These are phyloP conservation scores for Xestoiulus laeticollis DNA, from an alignment of 2,888 invertebrate genomes.

Conservation along the genomic window DNA sequence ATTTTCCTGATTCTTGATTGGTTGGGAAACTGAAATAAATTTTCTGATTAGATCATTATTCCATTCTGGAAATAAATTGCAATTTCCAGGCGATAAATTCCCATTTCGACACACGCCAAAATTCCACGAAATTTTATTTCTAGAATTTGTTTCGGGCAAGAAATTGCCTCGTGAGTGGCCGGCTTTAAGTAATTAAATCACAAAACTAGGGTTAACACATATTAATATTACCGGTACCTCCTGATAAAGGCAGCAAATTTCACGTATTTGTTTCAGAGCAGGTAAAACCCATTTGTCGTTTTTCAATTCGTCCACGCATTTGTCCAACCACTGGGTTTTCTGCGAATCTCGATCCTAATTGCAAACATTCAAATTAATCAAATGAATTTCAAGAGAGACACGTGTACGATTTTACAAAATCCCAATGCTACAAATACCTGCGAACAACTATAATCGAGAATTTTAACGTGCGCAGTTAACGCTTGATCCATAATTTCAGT, in stretches of 20 bases:
- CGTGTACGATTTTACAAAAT: not conserved
- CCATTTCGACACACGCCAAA: too few species aligned
- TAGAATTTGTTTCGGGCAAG: too few species aligned
- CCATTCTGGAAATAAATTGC: too few species aligned
- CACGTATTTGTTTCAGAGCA: conserved; percentile 92
- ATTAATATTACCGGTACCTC: conserved; percentile 68
- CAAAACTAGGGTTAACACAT: not conserved
- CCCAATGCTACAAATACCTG: conserved; percentile 68
- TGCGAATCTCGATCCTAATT: conserved; percentile 86
- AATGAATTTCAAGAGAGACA: not conserved
- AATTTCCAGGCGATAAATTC: too few species aligned
- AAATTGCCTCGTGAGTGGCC: too few species aligned
- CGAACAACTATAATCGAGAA: conserved; percentile 96
- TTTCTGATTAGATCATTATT: too few species aligned
- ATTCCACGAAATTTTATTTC: too few species aligned
- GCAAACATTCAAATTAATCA: conserved; percentile 54
- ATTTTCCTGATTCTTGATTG: too few species aligned
- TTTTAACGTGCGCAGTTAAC: conserved; percentile 92
- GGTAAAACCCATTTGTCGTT: conserved; percentile 86
- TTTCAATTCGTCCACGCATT: conserved; percentile 94
- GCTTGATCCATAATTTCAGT: conserved; percentile 98
- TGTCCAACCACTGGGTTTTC: conserved; percentile 94
- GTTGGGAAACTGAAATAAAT: too few species aligned
- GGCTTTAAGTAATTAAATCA: too few species aligned
- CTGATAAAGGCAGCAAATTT: conserved; percentile 89